Conservation (phyloP, 2,797 vertebrate genomes). For the Stomatorhinus walkeri region DNA sequence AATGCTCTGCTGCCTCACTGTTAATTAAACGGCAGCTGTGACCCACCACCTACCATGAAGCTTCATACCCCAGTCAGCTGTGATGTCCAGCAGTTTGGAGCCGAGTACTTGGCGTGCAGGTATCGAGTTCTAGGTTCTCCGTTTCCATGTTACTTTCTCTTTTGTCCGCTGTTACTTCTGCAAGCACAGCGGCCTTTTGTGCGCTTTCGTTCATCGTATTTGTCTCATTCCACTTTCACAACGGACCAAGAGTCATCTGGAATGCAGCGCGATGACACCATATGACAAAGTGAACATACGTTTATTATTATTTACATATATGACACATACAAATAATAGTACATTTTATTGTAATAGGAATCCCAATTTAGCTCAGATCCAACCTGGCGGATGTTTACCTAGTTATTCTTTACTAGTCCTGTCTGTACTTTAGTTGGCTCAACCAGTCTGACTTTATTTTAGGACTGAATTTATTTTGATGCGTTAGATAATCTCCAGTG, state of each 20-base stretch:
- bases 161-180: not conserved
- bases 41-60: not conserved
- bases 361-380: not conserved
- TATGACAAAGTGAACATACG: constrained; percentile 42
- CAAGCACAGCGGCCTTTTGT: not conserved
- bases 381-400: not conserved
- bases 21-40: constrained; percentile 1
- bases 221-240: not conserved
- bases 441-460: not conserved
- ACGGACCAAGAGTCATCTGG: not conserved
- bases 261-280: constrained; percentile 34
- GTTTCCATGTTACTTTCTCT: not conserved
- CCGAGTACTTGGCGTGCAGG: not conserved
- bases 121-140: not conserved
- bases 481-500: not conserved
- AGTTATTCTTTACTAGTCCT: not conserved
- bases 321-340: constrained; percentile 48
- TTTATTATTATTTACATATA: constrained; percentile 59
- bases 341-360: constrained; percentile 26
- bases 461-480: not conserved
- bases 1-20: not conserved
- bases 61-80: not conserved
- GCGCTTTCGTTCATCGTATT: not conserved
- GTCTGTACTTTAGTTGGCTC: not conserved
- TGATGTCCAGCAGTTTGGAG: not conserved